Evolutionary conservation across 2,797 vertebrate genomes (phyloP).

Genomic region (Darevskia mixta): DNA sequence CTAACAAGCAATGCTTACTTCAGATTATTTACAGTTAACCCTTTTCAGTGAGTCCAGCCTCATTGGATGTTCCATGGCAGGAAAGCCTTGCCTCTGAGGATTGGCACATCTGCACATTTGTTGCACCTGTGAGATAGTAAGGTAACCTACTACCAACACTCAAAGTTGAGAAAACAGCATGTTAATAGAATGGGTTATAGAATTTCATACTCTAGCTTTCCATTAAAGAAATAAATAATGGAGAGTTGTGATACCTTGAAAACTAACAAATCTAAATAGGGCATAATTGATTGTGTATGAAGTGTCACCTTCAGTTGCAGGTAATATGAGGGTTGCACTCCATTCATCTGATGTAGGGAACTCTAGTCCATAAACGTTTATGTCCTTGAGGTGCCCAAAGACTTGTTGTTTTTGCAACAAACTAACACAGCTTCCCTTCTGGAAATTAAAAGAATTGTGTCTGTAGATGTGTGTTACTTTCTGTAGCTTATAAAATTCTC

Average conservation of each 20-base stretch:
- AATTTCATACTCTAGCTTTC: neutral
- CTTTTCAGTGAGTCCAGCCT: neutral
- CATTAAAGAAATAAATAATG: neutral
- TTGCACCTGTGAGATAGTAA: neutral
- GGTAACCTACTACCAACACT: neutral
- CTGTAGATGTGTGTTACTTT: slow-evolving; percentile 4
- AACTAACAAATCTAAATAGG: too few relatives aligned
- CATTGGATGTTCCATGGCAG: neutral
- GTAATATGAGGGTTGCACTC: too few relatives aligned
- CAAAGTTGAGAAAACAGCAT: neutral
- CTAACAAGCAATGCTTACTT: neutral
- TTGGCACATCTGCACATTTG: neutral
- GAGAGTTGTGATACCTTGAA: too few relatives aligned
- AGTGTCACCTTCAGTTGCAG: too few relatives aligned
- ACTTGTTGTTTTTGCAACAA: neutral
- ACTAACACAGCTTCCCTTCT: neutral
- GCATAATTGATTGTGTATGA: too few relatives aligned
- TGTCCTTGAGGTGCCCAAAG: too few relatives aligned
- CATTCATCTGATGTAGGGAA: too few relatives aligned
- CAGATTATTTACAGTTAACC: neutral
- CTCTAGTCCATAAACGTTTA: too few relatives aligned
- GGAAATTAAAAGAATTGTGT: neutral
- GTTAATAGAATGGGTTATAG: neutral
- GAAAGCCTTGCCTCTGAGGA: neutral
- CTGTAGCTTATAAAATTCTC: slow-evolving; percentile 19